Evolutionary conservation across 2,113 vertebrate species (phyloP).

Genomic region (Alligator mississippiensis): DNA sequence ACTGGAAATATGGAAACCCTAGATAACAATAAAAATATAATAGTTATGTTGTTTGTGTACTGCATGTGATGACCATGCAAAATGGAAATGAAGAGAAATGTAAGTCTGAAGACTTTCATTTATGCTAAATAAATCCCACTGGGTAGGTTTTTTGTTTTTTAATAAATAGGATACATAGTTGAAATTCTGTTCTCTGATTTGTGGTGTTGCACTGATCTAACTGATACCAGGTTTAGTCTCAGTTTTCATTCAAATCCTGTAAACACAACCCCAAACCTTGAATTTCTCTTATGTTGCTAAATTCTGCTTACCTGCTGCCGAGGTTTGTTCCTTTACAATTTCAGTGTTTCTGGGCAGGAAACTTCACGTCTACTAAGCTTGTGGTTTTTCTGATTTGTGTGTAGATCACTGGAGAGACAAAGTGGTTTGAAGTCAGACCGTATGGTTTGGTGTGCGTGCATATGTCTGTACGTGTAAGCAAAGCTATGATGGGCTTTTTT

Average conservation of each 20-base stretch:
- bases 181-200: not conserved
- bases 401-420: not conserved
- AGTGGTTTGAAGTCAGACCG: constrained; percentile 23
- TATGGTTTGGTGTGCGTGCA: not conserved
- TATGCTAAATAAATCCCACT: not conserved
- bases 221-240: not conserved
- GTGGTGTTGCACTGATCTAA: not conserved
- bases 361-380: constrained; percentile 23
- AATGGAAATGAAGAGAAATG: not conserved
- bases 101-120: not conserved
- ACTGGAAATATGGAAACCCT: no score
- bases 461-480: not conserved
- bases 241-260: not conserved
- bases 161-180: not conserved
- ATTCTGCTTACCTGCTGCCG: not conserved
- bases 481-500: constrained; percentile 2
- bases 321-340: constrained; percentile 20
- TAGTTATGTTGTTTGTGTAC: not conserved
- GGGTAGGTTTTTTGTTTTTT: not conserved
- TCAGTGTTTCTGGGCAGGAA: constrained; percentile 46
- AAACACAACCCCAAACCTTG: not conserved
- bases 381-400: constrained; percentile 53
- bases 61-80: fast-evolving
- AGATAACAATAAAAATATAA: not conserved
- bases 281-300: not conserved